Percentiles rank a stretch among this genome's conserved stretches.
Conservation (phyloP, 2,113 vertebrate species). For the Podilymbus podiceps region DNA sequence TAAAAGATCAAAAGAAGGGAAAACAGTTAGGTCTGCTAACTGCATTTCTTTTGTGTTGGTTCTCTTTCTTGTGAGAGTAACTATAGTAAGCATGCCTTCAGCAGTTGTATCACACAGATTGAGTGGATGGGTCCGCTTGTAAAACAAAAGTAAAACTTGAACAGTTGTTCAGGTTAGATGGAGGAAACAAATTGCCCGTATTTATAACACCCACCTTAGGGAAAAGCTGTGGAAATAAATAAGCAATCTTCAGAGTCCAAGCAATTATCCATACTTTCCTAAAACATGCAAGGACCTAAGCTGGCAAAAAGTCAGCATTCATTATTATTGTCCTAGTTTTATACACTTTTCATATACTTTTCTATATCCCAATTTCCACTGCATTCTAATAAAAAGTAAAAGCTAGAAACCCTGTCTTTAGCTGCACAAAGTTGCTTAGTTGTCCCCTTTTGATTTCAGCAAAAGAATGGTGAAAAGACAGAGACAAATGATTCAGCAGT, state of each 20-base stretch:
- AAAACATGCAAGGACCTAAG: not conserved
- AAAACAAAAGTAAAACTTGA: not conserved
- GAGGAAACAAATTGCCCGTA: not conserved
- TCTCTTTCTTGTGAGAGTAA: not conserved
- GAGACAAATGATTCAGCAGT: not conserved
- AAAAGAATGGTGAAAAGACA: not conserved
- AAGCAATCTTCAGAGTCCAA: not conserved
- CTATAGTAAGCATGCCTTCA: not conserved
- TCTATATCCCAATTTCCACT: not conserved
- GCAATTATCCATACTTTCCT: not conserved
- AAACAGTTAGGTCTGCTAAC: not conserved
- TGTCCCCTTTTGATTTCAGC: not conserved
- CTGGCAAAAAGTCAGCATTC: accelerated
- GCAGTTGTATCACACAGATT: not conserved
- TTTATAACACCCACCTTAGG: not conserved
- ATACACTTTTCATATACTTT: not conserved
- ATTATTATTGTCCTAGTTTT: not conserved
- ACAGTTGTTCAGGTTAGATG: not conserved
- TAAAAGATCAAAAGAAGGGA: not conserved
- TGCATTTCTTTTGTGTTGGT: not conserved
- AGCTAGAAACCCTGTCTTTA: not conserved
- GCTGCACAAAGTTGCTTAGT: not conserved
- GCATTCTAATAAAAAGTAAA: not conserved
- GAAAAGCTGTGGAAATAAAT: not conserved
- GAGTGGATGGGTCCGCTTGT: not conserved